Base-by-base conservation (phyloP, 1,140 invertebrate genomes). In the Conopomorpha cramerella region DNA sequence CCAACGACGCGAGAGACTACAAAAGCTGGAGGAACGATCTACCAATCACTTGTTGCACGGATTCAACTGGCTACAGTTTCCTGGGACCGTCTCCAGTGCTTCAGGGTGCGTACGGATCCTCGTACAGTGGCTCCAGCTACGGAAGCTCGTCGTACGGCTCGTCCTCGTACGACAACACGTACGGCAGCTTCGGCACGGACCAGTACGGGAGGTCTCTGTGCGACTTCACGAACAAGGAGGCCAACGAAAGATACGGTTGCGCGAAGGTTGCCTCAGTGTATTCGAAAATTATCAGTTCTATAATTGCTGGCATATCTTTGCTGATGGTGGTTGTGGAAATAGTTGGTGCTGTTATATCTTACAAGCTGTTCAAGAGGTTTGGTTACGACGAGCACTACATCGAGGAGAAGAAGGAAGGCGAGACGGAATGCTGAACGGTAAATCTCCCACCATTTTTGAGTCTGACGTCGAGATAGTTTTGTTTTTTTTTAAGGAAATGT, bases 191-290 rank as follows among this genome's bases (percentile, higher is more conserved):
- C n/a, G n/a, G n/a, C n/a, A n/a, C n/a, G n/a, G n/a, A n/a, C n/a
- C n/a, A n/a, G n/a, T 68, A 71, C 37, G 68, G 71, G 39, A 42
- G 64, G 19, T 58, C 67, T 0, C 59, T 57, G 4, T 76, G 71
- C 18, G 71, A 76, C 14, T 72, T 76, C 42, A 76, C 71, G 0
- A 67, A 76, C 32, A 76, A 76, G 36, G 71, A 76, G 45, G 71
- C 71, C 0, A 76, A 76, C 31, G 71, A 76, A 31, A 55, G 71
- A 47, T 43, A 72, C 10, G 71, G 71, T 18, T 76, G 67, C 55
- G 67, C 66, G 36, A 72, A 72, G 50, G 71, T 76, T 13, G 71
- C 71, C 3, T 51, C 71, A 23, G 71, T 71, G 13, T 76, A 76
- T 41, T 67, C 71, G 1, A 72, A 72, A 41, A 76, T 76, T 34